Percentiles rank a stretch among this genome's conserved stretches.
phyloP scores from a whole-genome alignment of 1,140 invertebrate genomes.

The Drosophila rhopaloa region DNA sequence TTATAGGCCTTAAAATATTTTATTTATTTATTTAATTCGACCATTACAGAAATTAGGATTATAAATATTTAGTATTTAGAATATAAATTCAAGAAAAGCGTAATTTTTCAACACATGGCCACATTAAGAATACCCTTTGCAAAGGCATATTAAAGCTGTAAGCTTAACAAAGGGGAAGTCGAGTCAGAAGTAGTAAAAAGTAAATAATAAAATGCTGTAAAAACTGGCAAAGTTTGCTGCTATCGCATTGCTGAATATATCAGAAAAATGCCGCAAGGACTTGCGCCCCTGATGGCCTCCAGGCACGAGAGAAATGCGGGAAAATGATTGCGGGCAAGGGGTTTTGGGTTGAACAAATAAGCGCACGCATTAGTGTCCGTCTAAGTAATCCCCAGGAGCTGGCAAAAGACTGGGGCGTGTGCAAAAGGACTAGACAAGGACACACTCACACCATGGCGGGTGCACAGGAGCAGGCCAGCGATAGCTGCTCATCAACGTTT shows the following conservation, averaged over 20 bases:
- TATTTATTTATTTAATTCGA: too few species aligned
- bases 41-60: too few species aligned
- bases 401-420: slow-evolving; percentile 59
- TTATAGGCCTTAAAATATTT: too few species aligned
- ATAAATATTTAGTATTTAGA: too few species aligned
- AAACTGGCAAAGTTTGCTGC: slow-evolving; percentile 50
- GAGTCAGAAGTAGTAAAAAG: slow-evolving; percentile 60
- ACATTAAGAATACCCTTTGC: background rate
- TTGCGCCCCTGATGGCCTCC: slow-evolving; percentile 39
- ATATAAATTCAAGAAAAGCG: too few species aligned
- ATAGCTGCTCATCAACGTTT: slow-evolving; percentile 70
- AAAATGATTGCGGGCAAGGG: slow-evolving; percentile 23
- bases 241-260: slow-evolving; percentile 52
- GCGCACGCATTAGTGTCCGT: slow-evolving; percentile 75
- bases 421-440: slow-evolving; percentile 59
- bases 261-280: slow-evolving; percentile 61
- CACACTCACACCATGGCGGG: slow-evolving; percentile 3
- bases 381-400: slow-evolving; percentile 74
- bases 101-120: too few species aligned
- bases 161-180: slow-evolving; percentile 18
- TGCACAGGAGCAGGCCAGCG: slow-evolving; percentile 27
- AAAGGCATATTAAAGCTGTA: slow-evolving; percentile 2
- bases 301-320: slow-evolving; percentile 54
- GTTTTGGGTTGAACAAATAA: slow-evolving; percentile 67
- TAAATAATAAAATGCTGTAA: slow-evolving; percentile 69